A percentile compares a stretch with the other conserved stretches of the same genome.
Conservation (phyloP, 2,797 vertebrate genomes). For the Epinephelus coioides region DNA sequence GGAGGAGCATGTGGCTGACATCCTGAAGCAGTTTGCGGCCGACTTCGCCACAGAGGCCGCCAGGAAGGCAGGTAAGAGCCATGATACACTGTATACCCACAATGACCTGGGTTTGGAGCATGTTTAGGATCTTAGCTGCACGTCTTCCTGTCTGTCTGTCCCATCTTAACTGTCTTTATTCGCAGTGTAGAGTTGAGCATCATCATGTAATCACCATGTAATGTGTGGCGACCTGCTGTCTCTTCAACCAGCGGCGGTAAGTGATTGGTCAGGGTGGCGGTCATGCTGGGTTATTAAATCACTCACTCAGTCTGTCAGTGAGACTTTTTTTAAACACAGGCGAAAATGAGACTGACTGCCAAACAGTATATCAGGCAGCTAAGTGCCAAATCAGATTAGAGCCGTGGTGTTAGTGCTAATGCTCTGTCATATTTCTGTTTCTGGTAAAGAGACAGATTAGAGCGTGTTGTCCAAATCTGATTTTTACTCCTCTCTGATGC, state of each 20-base stretch:
- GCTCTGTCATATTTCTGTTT: slow-evolving; percentile 40
- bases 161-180: neutral
- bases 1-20: slow-evolving; percentile 93
- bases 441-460: slow-evolving; percentile 17
- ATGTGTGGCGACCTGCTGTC: slow-evolving; percentile 14
- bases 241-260: neutral
- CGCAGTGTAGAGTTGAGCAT: neutral
- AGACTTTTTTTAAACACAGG: slow-evolving; percentile 21
- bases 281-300: slow-evolving; percentile 17
- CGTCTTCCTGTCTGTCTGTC: neutral
- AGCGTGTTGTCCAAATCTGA: slow-evolving; percentile 1
- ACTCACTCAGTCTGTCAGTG: slow-evolving; percentile 8
- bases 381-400: slow-evolving; percentile 58
- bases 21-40: slow-evolving; percentile 94
- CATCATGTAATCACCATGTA: neutral
- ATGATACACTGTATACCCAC: neutral
- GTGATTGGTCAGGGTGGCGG: neutral
- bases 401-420: slow-evolving; percentile 5
- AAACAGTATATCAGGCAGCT: slow-evolving; percentile 24
- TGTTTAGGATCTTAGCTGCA: neutral
- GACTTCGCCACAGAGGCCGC: slow-evolving; percentile 92
- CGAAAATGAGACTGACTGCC: slow-evolving; percentile 18
- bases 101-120: neutral
- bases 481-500: neutral
- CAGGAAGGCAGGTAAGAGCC: slow-evolving; percentile 89